Conservation (phyloP, 1,140 invertebrate species). For the Camponotus floridanus region DNA sequence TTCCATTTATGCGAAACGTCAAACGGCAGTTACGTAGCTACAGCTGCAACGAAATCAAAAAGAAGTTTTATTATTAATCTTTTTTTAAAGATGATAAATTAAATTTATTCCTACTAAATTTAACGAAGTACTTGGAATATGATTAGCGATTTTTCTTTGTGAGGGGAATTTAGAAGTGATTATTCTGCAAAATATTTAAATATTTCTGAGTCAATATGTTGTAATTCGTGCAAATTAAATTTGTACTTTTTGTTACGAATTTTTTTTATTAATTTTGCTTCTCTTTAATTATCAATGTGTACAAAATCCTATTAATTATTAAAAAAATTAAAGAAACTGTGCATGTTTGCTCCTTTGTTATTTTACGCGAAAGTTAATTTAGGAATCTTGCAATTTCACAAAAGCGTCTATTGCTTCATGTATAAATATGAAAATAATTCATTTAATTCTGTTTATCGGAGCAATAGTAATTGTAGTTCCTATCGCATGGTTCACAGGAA, state of each 20-base stretch:
- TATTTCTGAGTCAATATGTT: constrained; percentile 12
- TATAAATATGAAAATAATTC: constrained; percentile 17
- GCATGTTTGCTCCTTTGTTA: background rate
- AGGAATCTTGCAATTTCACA: background rate
- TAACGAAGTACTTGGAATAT: constrained; percentile 7
- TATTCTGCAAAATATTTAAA: constrained; percentile 17
- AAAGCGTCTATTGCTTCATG: background rate
- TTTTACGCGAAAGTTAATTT: background rate
- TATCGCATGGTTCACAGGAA: background rate
- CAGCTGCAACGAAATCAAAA: constrained; percentile 17
- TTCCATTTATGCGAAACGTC: constrained; percentile 37
- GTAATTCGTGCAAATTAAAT: constrained; percentile 17
- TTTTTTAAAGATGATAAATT: constrained; percentile 9
- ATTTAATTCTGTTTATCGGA: background rate
- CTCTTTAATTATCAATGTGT: constrained; percentile 3
- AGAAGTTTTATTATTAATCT: constrained; percentile 41
- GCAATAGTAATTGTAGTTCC: constrained; percentile 22
- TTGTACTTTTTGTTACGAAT: background rate
- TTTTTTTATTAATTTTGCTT: background rate
- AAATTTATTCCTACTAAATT: background rate
- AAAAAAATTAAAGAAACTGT: background rate
- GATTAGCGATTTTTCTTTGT: constrained; percentile 25
- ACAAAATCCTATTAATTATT: background rate
- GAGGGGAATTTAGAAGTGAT: background rate
- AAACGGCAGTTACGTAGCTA: constrained; percentile 15